Evolutionary conservation across 2,113 vertebrate species (phyloP).

Genomic region (Herpetotheres cachinnans): DNA sequence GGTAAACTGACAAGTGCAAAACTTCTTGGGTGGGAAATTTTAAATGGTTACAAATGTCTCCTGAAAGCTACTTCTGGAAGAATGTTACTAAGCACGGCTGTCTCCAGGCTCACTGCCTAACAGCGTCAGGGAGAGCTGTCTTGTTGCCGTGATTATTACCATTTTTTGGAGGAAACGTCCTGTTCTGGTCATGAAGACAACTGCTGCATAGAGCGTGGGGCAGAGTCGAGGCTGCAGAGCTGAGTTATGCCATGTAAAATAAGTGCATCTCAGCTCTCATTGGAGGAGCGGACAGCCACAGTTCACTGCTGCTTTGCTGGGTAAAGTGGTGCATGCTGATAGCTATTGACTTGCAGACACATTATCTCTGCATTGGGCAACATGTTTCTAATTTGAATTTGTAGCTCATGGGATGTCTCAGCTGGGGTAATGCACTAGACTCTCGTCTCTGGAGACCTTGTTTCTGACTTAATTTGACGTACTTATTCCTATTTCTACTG

Average conservation of each 20-base stretch:
- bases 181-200: neutral
- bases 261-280: accelerated
- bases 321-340: neutral
- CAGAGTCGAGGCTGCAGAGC: neutral
- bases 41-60: constrained; percentile 55
- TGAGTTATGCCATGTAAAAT: neutral
- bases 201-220: accelerated
- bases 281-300: neutral
- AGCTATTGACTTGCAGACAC: neutral
- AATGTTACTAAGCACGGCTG: neutral
- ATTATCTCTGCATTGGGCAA: neutral
- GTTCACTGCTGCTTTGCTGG: neutral
- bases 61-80: neutral
- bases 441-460: neutral
- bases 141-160: neutral
- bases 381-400: neutral
- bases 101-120: neutral
- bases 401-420: neutral
- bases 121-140: neutral
- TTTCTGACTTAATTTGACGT: neutral
- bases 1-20: constrained; percentile 60
- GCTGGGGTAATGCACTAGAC: neutral
- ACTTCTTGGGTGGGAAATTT: constrained; percentile 47
- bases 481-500: neutral
- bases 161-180: neutral